Evolutionary conservation across 1,140 invertebrate species (phyloP).

Genomic region (Argopecten irradians): DNA sequence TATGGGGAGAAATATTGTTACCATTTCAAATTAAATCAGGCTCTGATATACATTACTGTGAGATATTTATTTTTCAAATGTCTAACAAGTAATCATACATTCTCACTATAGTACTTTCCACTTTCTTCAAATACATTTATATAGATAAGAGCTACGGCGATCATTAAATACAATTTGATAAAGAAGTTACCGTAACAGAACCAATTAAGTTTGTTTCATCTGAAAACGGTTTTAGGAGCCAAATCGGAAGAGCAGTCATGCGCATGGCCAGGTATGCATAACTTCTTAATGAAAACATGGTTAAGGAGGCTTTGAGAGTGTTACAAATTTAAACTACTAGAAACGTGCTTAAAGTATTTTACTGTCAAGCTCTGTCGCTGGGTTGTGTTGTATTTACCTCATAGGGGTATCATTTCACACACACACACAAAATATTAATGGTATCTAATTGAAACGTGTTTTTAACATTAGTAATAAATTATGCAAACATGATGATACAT

Average conservation of each 20-base stretch:
- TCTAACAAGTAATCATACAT: neutral
- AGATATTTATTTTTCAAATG: neutral
- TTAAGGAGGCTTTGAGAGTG: neutral
- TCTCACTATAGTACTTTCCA: neutral
- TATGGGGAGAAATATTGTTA: neutral
- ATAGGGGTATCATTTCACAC: neutral
- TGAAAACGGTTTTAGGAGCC: neutral
- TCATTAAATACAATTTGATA: constrained; percentile 4
- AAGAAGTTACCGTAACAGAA: neutral
- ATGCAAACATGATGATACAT: constrained; percentile 3
- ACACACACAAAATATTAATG: neutral
- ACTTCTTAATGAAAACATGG: neutral
- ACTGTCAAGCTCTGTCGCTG: neutral
- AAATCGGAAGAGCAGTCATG: neutral
- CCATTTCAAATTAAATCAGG: neutral
- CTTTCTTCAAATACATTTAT: neutral
- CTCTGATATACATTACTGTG: neutral
- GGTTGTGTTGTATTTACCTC: neutral
- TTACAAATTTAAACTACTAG: neutral
- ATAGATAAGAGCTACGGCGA: neutral
- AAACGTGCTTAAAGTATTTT: neutral
- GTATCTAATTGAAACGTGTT: neutral
- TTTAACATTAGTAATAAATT: constrained; percentile 6
- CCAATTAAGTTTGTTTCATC: neutral
- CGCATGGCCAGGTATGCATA: neutral